A percentile compares a stretch with the other conserved stretches of the same genome.
These are phyloP conservation scores for Callorhinus ursinus DNA, from an alignment of 2,113 vertebrate species.

Conservation along the genomic window DNA sequence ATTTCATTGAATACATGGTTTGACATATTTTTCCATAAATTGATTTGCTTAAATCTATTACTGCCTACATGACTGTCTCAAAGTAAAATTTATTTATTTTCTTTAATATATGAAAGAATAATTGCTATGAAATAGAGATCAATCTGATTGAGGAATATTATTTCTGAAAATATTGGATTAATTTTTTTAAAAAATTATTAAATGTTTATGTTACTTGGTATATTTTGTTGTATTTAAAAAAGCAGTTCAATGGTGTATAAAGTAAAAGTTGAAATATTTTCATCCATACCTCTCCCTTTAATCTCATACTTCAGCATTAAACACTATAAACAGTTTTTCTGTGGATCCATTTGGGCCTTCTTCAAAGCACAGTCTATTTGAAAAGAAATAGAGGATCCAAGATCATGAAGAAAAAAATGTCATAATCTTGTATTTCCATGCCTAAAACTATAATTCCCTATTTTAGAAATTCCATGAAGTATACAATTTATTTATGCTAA, in stretches of 20 bases:
- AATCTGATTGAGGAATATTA: neutral
- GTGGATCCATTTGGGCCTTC: neutral
- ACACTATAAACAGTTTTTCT: neutral
- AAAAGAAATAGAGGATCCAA: neutral
- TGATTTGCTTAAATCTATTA: neutral
- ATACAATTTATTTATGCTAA: neutral
- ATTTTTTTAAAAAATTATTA: neutral
- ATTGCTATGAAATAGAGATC: neutral
- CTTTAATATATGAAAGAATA: neutral
- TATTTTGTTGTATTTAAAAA: slow-evolving; percentile 4
- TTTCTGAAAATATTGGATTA: slow-evolving; percentile 27
- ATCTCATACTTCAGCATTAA: neutral
- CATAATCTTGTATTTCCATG: neutral
- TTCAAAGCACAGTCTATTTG: slow-evolving; percentile 2
- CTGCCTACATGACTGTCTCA: neutral
- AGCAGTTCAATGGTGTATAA: neutral
- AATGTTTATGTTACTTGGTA: neutral
- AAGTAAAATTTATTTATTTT: neutral
- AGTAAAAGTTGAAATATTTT: neutral
- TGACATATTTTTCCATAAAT: neutral
- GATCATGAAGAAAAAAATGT: neutral
- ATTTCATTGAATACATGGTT: neutral
- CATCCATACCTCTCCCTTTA: neutral
- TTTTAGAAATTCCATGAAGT: slow-evolving; percentile 16
- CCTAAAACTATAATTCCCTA: neutral